A percentile compares a stretch with the other conserved stretches of the same genome.
Evolutionary conservation across 2,113 vertebrate genomes (phyloP).

Genomic region (Macquaria australasica): DNA sequence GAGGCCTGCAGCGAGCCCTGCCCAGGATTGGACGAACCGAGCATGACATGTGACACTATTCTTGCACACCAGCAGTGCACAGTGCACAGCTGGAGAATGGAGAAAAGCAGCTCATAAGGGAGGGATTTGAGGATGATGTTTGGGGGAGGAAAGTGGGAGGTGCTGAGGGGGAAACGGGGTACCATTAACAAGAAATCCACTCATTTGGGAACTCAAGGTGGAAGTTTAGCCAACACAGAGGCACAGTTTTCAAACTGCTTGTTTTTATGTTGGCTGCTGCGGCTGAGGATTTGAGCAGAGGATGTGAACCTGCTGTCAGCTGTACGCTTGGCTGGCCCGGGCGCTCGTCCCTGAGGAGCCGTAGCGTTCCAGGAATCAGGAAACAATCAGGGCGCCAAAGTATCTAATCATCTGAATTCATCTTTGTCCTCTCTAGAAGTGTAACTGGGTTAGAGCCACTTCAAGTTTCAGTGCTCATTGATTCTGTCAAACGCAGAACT

Average conservation of each 20-base stretch:
- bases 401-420: slow-evolving; percentile 40
- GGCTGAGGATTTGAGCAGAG: slow-evolving; percentile 57
- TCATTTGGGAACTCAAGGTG: slow-evolving; percentile 52
- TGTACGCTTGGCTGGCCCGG: slow-evolving; percentile 64
- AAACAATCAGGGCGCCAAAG: slow-evolving; percentile 55
- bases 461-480: background rate
- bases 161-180: background rate
- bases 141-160: background rate
- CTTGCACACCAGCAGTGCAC: slow-evolving; percentile 49
- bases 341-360: slow-evolving; percentile 42
- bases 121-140: slow-evolving; percentile 21
- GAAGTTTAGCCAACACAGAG: slow-evolving; percentile 65
- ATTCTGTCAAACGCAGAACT: slow-evolving; percentile 10
- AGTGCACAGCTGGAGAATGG: slow-evolving; percentile 64
- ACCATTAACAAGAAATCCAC: slow-evolving; percentile 61
- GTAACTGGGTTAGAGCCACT: background rate
- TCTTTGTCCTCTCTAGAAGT: slow-evolving; percentile 24
- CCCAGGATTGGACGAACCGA: slow-evolving; percentile 47
- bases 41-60: slow-evolving; percentile 68
- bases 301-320: slow-evolving; percentile 77
- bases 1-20: slow-evolving; percentile 62
- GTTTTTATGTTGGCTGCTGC: slow-evolving; percentile 42
- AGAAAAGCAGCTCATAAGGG: slow-evolving; percentile 40
- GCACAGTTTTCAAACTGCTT: slow-evolving; percentile 52
- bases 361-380: slow-evolving; percentile 66